These are phyloP conservation scores for Nezara viridula DNA, from an alignment of 2,888 invertebrate species.

Conservation along the genomic window DNA sequence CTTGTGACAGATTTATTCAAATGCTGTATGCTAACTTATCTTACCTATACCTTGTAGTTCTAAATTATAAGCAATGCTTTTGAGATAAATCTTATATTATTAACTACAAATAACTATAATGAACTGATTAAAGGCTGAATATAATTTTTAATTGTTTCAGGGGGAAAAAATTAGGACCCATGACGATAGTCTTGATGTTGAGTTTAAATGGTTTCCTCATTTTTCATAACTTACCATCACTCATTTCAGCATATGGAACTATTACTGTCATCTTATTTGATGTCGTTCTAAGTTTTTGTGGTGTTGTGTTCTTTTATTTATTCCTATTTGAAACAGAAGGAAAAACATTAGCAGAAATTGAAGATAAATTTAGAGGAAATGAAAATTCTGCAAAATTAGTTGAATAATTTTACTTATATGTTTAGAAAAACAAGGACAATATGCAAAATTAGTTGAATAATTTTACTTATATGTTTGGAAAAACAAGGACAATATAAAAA, in stretches of 20 bases:
- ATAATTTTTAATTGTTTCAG: no score
- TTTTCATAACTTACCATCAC: background rate
- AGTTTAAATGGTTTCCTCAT: conserved; percentile 17
- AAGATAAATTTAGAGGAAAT: background rate
- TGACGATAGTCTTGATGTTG: background rate
- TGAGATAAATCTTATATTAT: no score
- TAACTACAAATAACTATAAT: no score
- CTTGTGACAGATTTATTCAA: no score
- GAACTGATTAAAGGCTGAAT: no score
- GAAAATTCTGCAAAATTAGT: background rate
- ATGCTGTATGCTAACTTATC: no score
- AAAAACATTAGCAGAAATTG: conserved; percentile 50
- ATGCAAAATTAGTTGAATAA: background rate
- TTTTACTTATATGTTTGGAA: background rate
- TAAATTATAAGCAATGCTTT: no score
- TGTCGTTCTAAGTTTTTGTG: background rate
- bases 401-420: background rate
- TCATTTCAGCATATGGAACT: conserved; percentile 45
- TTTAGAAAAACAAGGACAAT: background rate
- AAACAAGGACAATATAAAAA: background rate
- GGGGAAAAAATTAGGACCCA: conserved; percentile 43
- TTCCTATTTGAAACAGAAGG: conserved; percentile 51
- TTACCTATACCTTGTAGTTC: no score
- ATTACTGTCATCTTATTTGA: background rate
- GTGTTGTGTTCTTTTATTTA: conserved; percentile 39